A percentile compares a stretch with the other conserved stretches of the same genome.
Conservation (phyloP, 1,140 invertebrate genomes). For the Diorhabda sublineata region DNA sequence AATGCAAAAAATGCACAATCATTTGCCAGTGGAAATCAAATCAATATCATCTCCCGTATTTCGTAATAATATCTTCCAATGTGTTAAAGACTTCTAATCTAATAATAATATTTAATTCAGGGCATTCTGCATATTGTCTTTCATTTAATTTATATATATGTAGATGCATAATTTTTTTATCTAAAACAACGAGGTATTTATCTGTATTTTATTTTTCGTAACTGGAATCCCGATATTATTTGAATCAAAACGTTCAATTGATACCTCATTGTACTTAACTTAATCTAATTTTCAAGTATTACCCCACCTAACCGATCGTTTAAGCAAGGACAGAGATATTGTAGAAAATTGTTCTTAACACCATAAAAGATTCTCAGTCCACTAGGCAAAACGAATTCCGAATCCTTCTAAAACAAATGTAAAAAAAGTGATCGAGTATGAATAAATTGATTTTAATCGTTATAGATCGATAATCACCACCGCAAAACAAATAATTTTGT, state of each 20-base stretch:
- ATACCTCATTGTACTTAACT: conserved; percentile 15
- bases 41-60: no score
- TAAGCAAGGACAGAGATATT: conserved; percentile 18
- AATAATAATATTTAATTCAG: no score
- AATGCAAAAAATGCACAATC: no score
- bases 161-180: no score
- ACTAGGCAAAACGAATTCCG: neutral
- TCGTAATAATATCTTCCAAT: no score
- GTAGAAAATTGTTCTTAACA: conserved; percentile 15
- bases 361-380: neutral
- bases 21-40: no score
- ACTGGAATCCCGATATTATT: neutral
- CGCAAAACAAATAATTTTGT: no score
- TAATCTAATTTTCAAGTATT: conserved; percentile 16
- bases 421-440: neutral
- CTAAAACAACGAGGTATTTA: no score
- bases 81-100: no score
- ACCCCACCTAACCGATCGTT: neutral
- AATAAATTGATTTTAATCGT: neutral
- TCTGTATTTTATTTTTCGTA: no score
- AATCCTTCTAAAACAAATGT: neutral
- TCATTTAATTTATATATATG: no score
- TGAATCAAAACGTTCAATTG: neutral
- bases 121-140: no score
- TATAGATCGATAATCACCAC: neutral